These are phyloP conservation scores for Caenorhabditis japonica DNA, from an alignment of 2,888 invertebrate species.

Conservation along the genomic window DNA sequence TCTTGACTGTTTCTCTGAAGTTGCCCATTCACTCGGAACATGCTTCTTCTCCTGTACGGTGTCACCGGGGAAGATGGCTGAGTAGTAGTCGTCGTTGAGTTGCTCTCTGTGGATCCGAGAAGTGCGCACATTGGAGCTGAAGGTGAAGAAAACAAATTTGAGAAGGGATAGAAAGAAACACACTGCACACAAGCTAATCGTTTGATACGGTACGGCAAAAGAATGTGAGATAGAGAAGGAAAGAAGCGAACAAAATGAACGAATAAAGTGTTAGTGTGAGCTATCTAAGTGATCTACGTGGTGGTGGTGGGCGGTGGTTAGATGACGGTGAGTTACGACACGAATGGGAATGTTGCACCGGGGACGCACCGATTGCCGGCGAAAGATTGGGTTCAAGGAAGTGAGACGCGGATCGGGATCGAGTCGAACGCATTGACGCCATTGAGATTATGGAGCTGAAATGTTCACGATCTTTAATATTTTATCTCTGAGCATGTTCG, in stretches of 20 bases:
- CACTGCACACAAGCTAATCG: conserved; percentile 24
- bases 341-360: conserved; percentile 37
- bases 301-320: conserved; percentile 33
- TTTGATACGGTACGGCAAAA: too few species aligned
- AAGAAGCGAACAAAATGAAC: conserved; percentile 28
- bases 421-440: conserved; percentile 64
- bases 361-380: conserved; percentile 57
- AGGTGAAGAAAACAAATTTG: conserved; percentile 8
- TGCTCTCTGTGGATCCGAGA: conserved; percentile 38
- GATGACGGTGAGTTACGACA: conserved; percentile 53
- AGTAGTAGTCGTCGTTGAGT: conserved; percentile 36
- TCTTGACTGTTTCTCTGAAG: conserved; percentile 52
- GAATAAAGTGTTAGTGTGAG: too few species aligned
- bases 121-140: conserved; percentile 56
- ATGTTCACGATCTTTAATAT: too few species aligned
- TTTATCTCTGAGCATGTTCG: background rate
- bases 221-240: background rate
- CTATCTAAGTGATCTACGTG: conserved; percentile 54
- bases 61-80: conserved; percentile 48
- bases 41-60: conserved; percentile 55
- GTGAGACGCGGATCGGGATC: conserved; percentile 64
- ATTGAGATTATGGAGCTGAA: conserved; percentile 68
- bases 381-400: conserved; percentile 62
- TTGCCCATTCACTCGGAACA: conserved; percentile 35
- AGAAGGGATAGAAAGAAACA: background rate